A percentile compares a stretch with the other conserved stretches of the same genome.
phyloP scores from a whole-genome alignment of 2,113 vertebrate species.

The Pomatorhinus ruficollis region DNA sequence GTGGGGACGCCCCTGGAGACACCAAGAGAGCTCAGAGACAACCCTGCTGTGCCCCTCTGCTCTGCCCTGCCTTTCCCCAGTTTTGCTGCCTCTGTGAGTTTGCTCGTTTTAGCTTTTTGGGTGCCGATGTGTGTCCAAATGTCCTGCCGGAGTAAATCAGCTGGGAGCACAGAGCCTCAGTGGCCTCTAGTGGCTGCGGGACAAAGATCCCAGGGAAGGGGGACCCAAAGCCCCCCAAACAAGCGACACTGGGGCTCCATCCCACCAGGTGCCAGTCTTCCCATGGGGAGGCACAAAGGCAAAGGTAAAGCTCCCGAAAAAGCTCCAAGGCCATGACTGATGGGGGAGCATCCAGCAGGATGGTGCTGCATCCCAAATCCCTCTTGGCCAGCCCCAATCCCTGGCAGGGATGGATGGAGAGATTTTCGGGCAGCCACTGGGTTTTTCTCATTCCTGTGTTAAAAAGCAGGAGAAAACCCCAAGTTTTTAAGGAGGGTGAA shows the following conservation, averaged over 20 bases:
- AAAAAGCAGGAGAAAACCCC: fast-evolving
- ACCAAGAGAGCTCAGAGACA: fast-evolving
- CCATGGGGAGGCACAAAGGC: fast-evolving
- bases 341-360: not conserved
- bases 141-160: not conserved
- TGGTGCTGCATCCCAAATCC: not conserved
- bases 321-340: fast-evolving
- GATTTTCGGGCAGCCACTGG: fast-evolving
- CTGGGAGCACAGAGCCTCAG: conserved; percentile 33
- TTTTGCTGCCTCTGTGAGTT: not conserved
- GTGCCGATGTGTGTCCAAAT: not conserved
- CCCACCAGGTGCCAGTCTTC: fast-evolving
- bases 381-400: not conserved
- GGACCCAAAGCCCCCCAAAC: not conserved
- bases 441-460: not conserved
- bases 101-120: not conserved
- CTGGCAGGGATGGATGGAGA: not conserved
- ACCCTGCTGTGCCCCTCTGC: not conserved
- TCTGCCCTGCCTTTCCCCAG: fast-evolving
- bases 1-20: not conserved
- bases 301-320: not conserved
- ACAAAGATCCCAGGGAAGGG: not conserved
- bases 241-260: fast-evolving
- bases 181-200: conserved; percentile 73
- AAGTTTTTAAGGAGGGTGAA: not conserved